Evolutionary conservation across 2,888 invertebrate species (phyloP).

Genomic region (Aromia moschata): DNA sequence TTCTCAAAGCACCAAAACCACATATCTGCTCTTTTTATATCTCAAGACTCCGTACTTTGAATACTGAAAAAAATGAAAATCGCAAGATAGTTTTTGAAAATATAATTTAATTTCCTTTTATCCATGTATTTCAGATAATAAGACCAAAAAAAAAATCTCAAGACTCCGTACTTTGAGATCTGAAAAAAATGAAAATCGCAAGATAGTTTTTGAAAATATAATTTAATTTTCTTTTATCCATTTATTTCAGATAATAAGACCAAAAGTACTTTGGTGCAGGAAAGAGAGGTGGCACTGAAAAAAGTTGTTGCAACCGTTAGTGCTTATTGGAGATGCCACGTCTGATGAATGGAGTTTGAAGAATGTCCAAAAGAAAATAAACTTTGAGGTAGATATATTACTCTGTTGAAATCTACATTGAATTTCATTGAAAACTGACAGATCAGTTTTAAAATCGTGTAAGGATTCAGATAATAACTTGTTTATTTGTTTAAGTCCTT

Average conservation of each 20-base stretch:
- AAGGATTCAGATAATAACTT: too few relatives aligned
- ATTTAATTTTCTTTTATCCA: background rate
- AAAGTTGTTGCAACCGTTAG: constrained; percentile 67
- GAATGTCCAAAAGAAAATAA: constrained; percentile 2
- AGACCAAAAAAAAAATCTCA: too few relatives aligned
- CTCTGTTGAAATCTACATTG: too few relatives aligned
- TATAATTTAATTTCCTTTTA: background rate
- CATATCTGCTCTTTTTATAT: too few relatives aligned
- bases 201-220: background rate
- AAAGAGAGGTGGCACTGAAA: constrained; percentile 64
- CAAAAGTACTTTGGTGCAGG: constrained; percentile 53
- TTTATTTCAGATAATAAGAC: background rate
- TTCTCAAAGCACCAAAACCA: too few relatives aligned
- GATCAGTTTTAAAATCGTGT: too few relatives aligned
- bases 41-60: too few relatives aligned
- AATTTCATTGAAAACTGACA: too few relatives aligned
- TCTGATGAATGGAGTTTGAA: constrained; percentile 18
- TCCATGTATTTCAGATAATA: background rate
- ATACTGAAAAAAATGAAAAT: too few relatives aligned
- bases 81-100: background rate
- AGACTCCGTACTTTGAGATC: too few relatives aligned
- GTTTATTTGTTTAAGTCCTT: too few relatives aligned
- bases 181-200: too few relatives aligned
- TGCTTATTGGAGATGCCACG: constrained; percentile 22
- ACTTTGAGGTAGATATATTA: constrained; percentile 24